Conservation (phyloP, 1,140 invertebrate species). For the Cotesia vestalis region DNA sequence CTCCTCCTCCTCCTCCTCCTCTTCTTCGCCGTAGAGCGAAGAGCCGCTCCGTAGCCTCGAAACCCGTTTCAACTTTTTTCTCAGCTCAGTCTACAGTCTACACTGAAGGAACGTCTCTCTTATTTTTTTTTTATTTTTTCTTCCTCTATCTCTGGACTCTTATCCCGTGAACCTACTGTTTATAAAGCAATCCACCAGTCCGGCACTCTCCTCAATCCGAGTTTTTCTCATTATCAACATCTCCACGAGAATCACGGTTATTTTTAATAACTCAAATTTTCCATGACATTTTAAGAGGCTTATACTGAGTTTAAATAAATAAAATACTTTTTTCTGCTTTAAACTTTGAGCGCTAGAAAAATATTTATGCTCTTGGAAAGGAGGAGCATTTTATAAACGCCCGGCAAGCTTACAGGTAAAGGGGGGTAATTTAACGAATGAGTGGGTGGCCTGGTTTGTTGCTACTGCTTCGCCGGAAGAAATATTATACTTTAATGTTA, state of each 20-base stretch:
- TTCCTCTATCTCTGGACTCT: slow-evolving; percentile 21
- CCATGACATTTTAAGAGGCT: slow-evolving; percentile 18
- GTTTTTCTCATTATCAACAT: slow-evolving; percentile 40
- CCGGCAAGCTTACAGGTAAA: too few species aligned
- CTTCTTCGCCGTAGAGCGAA: not conserved
- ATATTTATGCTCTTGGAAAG: slow-evolving; percentile 7
- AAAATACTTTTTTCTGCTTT: not conserved
- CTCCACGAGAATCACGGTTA: slow-evolving; percentile 23
- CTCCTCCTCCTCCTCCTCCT: slow-evolving; percentile 4
- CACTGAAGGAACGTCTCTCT: too few species aligned
- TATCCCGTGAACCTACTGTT: slow-evolving; percentile 29
- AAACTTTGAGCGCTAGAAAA: slow-evolving; percentile 1
- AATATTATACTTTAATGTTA: too few species aligned
- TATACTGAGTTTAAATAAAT: not conserved
- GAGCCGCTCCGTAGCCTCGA: too few species aligned
- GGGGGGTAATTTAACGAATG: too few species aligned
- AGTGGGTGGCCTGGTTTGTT: not conserved
- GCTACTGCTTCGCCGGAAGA: too few species aligned
- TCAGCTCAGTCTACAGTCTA: slow-evolving; percentile 24
- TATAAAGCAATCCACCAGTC: slow-evolving; percentile 35
- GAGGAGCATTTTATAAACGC: not conserved
- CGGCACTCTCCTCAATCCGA: slow-evolving; percentile 23
- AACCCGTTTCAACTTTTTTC: too few species aligned
- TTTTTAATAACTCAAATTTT: slow-evolving; percentile 28
- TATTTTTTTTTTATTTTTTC: not conserved